Evolutionary conservation across 2,888 invertebrate species (phyloP).

Genomic region (Xanthia icteritia): DNA sequence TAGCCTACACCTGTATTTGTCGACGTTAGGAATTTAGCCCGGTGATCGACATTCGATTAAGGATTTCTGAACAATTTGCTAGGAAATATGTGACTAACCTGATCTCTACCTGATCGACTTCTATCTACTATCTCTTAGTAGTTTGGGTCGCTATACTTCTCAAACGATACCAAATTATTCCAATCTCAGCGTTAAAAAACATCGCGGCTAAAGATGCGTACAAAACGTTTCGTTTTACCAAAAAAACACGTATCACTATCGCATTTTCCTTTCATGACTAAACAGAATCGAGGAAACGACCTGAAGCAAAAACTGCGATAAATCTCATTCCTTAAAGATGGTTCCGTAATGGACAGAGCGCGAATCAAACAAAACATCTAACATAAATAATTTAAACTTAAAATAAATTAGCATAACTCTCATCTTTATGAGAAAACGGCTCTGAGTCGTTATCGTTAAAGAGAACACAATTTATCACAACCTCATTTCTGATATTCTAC

Average conservation of each 20-base stretch:
- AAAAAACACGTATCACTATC: constrained; percentile 46
- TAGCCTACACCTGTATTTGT: constrained; percentile 18
- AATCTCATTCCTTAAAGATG: constrained; percentile 50
- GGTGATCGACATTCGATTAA: constrained; percentile 60
- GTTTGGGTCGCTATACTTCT: not conserved
- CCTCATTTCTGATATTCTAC: constrained; percentile 66
- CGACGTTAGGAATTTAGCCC: constrained; percentile 36
- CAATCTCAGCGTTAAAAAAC: constrained; percentile 24
- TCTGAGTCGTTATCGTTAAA: constrained; percentile 35
- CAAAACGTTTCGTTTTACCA: constrained; percentile 30
- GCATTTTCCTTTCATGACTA: constrained; percentile 51
- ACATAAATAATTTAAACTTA: constrained; percentile 57
- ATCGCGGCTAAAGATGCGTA: not conserved
- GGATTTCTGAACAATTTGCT: not conserved
- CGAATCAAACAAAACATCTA: constrained; percentile 59
- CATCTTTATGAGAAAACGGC: constrained; percentile 45
- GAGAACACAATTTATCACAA: constrained; percentile 69
- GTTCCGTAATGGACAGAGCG: constrained; percentile 55
- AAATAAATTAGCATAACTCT: constrained; percentile 58
- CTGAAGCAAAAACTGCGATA: constrained; percentile 50
- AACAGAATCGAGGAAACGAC: constrained; percentile 50
- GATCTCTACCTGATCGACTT: not conserved
- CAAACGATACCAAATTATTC: not conserved
- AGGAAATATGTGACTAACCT: not conserved
- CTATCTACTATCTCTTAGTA: not conserved